phyloP scores from a whole-genome alignment of 1,140 invertebrate genomes.

The Mycetomoellerius zeteki region DNA sequence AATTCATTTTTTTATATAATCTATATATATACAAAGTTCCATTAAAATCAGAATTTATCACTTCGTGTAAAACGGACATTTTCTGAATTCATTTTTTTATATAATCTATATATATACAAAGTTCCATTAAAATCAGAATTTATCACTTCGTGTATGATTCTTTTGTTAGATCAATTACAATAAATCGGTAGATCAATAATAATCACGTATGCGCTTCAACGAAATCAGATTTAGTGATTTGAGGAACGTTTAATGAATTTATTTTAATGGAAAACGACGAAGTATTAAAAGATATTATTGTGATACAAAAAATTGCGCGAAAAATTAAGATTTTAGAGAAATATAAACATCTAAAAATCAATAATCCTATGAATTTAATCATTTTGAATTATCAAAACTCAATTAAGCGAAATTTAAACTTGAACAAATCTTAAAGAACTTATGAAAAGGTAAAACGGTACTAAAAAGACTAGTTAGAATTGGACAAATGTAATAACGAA shows the following conservation, averaged over 20 bases:
- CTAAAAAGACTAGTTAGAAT: constrained; percentile 40
- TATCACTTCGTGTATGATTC: too few species aligned
- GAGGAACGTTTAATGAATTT: neutral
- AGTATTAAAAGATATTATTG: neutral
- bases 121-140: too few species aligned
- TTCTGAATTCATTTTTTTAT: too few species aligned
- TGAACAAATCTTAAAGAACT: neutral
- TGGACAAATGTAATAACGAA: constrained; percentile 35
- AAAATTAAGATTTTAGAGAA: constrained; percentile 6
- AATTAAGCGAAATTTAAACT: neutral
- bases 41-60: too few species aligned
- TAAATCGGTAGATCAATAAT: neutral
- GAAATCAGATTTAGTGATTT: constrained; percentile 9
- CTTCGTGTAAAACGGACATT: too few species aligned
- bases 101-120: too few species aligned
- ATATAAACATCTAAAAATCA: neutral
- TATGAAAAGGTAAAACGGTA: constrained; percentile 9
- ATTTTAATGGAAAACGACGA: neutral
- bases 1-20: too few species aligned
- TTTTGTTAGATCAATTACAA: neutral
- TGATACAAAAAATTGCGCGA: neutral
- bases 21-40: too few species aligned
- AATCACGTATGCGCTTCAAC: neutral
- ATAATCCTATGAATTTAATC: neutral
- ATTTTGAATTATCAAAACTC: neutral